phyloP scores from a whole-genome alignment of 2,888 invertebrate genomes.

The Aspidiotus rigidus region DNA sequence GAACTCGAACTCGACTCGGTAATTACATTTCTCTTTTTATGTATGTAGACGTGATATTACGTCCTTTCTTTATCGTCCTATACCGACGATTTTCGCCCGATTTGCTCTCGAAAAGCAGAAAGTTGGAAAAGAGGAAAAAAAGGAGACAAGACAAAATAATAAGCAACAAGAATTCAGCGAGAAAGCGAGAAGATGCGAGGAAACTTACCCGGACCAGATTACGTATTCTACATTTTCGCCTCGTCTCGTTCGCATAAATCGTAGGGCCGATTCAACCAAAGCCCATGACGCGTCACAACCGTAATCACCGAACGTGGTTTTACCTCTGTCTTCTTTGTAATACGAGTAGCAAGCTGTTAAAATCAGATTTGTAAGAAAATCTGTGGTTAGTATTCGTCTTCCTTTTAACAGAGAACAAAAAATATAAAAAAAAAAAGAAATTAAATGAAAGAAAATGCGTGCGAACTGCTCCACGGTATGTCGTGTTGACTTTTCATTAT shows the following conservation, averaged over 20 bases:
- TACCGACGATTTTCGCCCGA: too few species aligned
- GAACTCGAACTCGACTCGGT: too few species aligned
- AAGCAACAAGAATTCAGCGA: background rate
- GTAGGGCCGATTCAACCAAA: constrained; percentile 77
- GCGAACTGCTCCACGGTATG: too few species aligned
- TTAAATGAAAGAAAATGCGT: too few species aligned
- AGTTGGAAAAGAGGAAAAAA: background rate
- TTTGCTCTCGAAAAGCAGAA: background rate
- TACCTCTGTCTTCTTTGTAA: constrained; percentile 41
- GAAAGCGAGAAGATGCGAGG: too few species aligned
- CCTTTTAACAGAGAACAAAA: background rate
- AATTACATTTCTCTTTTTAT: too few species aligned
- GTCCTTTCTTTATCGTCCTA: too few species aligned
- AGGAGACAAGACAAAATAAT: background rate
- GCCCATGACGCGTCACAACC: constrained; percentile 85
- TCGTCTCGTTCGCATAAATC: constrained; percentile 73
- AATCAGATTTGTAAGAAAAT: constrained; percentile 5
- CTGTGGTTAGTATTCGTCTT: too few species aligned
- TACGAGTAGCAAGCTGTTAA: constrained; percentile 27
- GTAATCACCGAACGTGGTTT: constrained; percentile 50
- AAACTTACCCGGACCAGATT: constrained; percentile 82
- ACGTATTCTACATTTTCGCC: constrained; percentile 86
- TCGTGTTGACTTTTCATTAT: too few species aligned
- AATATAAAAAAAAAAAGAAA: background rate
- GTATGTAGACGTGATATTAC: too few species aligned